Conservation (phyloP, 1,140 invertebrate genomes). For the Drosophila suzukii region DNA sequence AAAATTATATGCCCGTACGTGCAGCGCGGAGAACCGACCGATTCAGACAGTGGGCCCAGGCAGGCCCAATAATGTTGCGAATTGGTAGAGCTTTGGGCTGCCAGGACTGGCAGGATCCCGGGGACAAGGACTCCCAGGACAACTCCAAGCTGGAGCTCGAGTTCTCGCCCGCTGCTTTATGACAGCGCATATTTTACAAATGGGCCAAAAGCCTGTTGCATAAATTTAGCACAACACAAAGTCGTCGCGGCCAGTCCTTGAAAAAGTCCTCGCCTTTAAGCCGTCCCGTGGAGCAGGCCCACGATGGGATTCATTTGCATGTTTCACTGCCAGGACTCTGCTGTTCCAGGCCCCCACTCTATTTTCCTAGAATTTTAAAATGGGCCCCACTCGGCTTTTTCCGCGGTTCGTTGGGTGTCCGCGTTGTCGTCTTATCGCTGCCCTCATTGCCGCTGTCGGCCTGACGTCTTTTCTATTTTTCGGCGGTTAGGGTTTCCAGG, state of each 20-base stretch:
- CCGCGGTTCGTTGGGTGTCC: conserved; percentile 42
- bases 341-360: not conserved
- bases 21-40: conserved; percentile 38
- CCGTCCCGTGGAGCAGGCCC: conserved; percentile 13
- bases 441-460: conserved; percentile 49
- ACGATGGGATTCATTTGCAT: conserved; percentile 65
- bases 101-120: not conserved
- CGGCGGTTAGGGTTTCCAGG: not conserved
- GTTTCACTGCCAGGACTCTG: conserved; percentile 12
- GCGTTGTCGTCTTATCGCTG: conserved; percentile 72
- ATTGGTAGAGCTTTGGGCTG: not conserved
- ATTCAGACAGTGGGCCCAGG: conserved; percentile 4
- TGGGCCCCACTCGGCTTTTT: conserved; percentile 1
- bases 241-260: conserved; percentile 43
- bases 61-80: conserved; percentile 65
- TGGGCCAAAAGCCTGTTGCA: conserved; percentile 81
- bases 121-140: conserved; percentile 14
- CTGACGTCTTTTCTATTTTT: conserved; percentile 45
- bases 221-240: conserved; percentile 64
- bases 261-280: conserved; percentile 56
- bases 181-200: conserved; percentile 82
- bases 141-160: conserved; percentile 8
- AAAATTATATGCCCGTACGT: conserved; percentile 82
- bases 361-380: not conserved
- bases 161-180: conserved; percentile 63